Evolutionary conservation across 2,888 invertebrate species (phyloP).

Genomic region (Galerucella nymphaeae): DNA sequence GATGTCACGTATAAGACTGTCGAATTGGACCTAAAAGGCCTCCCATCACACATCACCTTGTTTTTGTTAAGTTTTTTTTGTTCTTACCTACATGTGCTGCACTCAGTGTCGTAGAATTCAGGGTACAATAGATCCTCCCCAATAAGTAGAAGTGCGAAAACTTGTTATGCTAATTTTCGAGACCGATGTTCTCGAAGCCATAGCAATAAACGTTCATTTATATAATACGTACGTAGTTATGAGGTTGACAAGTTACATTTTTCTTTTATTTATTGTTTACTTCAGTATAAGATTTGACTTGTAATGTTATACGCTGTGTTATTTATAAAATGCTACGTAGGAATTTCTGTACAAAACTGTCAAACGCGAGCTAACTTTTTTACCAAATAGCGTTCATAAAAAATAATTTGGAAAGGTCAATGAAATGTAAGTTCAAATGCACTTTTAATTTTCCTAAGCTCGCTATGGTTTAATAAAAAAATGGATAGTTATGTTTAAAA

Average conservation of each 20-base stretch:
- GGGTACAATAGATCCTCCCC: slow-evolving; percentile 24
- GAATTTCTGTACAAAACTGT: too few relatives aligned
- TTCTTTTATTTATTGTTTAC: neutral
- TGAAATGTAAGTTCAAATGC: too few relatives aligned
- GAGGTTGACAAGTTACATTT: neutral
- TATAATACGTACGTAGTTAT: neutral
- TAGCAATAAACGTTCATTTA: neutral
- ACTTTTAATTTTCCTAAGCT: too few relatives aligned
- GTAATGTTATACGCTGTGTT: too few relatives aligned
- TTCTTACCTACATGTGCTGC: slow-evolving; percentile 49
- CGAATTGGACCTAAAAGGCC: slow-evolving; percentile 35
- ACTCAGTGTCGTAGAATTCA: slow-evolving; percentile 32
- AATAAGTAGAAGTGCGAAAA: slow-evolving; percentile 24
- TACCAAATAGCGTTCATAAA: too few relatives aligned
- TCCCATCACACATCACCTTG: slow-evolving; percentile 44
- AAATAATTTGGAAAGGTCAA: too few relatives aligned
- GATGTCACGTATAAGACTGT: slow-evolving; percentile 49
- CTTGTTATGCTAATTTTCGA: slow-evolving; percentile 35
- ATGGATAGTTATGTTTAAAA: too few relatives aligned
- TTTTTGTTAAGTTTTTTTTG: slow-evolving; percentile 59
- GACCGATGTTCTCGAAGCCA: slow-evolving; percentile 7
- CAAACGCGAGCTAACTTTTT: too few relatives aligned
- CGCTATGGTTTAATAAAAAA: too few relatives aligned
- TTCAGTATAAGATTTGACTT: neutral
- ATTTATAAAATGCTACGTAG: too few relatives aligned